Base-by-base conservation (phyloP, 2,797 vertebrate genomes). In the Pygocentrus nattereri region DNA sequence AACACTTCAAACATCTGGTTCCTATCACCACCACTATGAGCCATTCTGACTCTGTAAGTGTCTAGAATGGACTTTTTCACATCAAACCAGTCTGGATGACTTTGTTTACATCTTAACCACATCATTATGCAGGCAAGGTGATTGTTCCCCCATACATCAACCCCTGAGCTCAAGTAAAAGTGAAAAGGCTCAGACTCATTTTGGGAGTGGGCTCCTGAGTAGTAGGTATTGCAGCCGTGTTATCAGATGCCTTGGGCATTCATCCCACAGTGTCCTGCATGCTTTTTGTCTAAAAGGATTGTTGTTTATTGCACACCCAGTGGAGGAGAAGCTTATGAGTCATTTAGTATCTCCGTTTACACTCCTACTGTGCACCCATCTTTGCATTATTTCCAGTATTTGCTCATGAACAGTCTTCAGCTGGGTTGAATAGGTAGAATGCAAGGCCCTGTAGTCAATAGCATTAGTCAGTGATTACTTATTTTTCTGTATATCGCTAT, bases 321-420 rank as follows among this genome's bases (percentile, higher is more conserved):
- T 30, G 19, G 47, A 52, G 69, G 19, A 31, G 27, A 31, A 15
- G 49, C 27, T 49, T 31, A 30, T 27, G 47, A 50, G 69, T 52
- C 68, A 70, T 70, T 70, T 31, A 71, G 18, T 52, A 50, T 72
- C 16, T 52, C 27, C 49, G 52, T 72, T 72, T 52, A 52, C 49
- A 54, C 16, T 30, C 25, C 30, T 54, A 25, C 50, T 50, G 47
- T 72, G 69, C 49, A n/a, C 16, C 49, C 31, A 31, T 21, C 25
- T 54, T 72, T 72, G 30, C 27, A 52, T 72, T 72, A 21, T 52
- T 72, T 54, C 50, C 27, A 50, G 7, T 72, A 27, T 72, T 50
- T 71, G 8, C 41, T 70, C 27, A 18, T 30, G 23, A 72, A 72
- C 31, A 31, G 49, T 27, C 44, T 1, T 50, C 16, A 70, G 27